phyloP scores from a whole-genome alignment of 2,888 invertebrate genomes.

The Drosophila nigritarsus region DNA sequence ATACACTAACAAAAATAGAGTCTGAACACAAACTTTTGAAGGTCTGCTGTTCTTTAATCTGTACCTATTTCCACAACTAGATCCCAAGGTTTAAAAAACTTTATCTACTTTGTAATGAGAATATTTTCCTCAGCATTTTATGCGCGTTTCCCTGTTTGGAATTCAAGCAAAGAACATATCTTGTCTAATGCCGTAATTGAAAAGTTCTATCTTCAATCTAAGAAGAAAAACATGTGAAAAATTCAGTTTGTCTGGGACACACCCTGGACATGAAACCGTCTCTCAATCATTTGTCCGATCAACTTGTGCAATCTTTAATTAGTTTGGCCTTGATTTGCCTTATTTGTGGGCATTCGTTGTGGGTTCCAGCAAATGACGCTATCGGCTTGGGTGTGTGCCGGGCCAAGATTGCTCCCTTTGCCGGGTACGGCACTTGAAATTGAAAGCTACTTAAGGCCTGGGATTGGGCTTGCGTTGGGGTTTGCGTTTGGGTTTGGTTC shows the following conservation, averaged over 20 bases:
- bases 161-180: neutral
- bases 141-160: neutral
- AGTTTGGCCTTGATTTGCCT: constrained; percentile 55
- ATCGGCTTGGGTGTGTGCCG: constrained; percentile 30
- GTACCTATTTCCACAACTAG: neutral
- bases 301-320: constrained; percentile 60
- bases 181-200: neutral
- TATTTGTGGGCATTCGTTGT: constrained; percentile 12
- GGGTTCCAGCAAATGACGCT: constrained; percentile 21
- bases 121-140: neutral
- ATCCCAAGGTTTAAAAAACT: neutral
- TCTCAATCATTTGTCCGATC: constrained; percentile 17
- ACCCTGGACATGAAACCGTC: constrained; percentile 9
- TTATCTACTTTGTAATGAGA: neutral
- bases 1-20: neutral
- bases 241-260: constrained; percentile 14
- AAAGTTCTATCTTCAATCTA: neutral
- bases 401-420: constrained; percentile 43
- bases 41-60: neutral
- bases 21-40: neutral
- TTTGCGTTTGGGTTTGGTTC: neutral
- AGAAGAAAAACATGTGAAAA: neutral
- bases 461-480: constrained; percentile 2
- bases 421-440: constrained; percentile 47
- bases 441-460: constrained; percentile 55